phyloP scores from a whole-genome alignment of 2,888 invertebrate genomes.

The Lepidocyrtinus sp. region DNA sequence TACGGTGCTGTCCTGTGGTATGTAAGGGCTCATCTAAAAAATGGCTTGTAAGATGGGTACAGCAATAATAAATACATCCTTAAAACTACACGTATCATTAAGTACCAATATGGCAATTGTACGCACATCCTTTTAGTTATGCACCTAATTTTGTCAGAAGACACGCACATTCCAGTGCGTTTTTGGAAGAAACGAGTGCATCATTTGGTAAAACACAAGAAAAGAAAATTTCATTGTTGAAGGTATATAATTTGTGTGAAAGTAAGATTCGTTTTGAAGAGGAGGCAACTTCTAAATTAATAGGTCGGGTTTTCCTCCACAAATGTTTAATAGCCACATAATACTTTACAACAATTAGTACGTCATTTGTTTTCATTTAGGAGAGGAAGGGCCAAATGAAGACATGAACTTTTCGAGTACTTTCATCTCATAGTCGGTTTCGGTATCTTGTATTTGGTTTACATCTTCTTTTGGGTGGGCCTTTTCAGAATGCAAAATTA shows the following conservation, averaged over 20 bases:
- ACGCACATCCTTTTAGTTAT: no score
- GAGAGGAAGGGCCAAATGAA: conserved; percentile 45
- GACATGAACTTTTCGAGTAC: conserved; percentile 52
- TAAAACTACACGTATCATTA: no score
- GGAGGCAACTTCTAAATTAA: conserved; percentile 46
- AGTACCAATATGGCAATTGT: no score
- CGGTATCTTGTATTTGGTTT: not conserved
- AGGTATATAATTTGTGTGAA: conserved; percentile 44
- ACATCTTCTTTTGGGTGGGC: conserved; percentile 50
- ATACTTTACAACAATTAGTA: conserved; percentile 25
- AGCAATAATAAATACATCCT: no score
- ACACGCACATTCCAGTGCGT: no score
- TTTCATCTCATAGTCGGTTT: conserved; percentile 17
- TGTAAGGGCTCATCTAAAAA: no score
- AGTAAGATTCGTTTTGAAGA: conserved; percentile 25
- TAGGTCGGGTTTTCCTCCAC: conserved; percentile 52
- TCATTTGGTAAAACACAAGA: not conserved
- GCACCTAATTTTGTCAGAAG: no score
- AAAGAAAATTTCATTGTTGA: not conserved
- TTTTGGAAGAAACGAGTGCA: no score
- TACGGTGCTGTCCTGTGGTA: no score
- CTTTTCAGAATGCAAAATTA: conserved; percentile 61
- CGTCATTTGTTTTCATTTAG: conserved; percentile 38
- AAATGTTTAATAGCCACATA: conserved; percentile 16
- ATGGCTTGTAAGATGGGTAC: no score